phyloP scores from a whole-genome alignment of 2,888 invertebrate genomes.

The Aphodius granarius region DNA sequence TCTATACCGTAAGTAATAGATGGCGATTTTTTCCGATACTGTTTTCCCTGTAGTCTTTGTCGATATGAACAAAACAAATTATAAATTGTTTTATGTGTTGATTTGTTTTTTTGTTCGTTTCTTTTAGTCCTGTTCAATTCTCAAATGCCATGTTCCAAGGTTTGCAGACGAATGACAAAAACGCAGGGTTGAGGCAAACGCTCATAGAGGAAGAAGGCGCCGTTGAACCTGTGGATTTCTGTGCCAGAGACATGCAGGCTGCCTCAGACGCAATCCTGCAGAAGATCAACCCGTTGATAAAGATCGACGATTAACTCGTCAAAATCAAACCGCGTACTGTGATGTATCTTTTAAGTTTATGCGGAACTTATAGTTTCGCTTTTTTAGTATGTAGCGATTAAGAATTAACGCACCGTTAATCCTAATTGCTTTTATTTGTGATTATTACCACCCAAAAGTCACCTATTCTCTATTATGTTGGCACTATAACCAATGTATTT shows the following conservation, averaged over 20 bases:
- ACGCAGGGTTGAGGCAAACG: not conserved
- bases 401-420: not conserved
- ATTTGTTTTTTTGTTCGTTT: not conserved
- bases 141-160: conserved; percentile 46
- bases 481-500: not conserved
- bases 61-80: too few species aligned
- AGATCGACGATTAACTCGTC: conserved; percentile 23
- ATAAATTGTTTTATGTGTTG: too few species aligned
- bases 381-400: not conserved
- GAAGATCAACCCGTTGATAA: conserved; percentile 35
- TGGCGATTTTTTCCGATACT: not conserved
- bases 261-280: conserved; percentile 33
- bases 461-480: not conserved
- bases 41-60: too few species aligned
- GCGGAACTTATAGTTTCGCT: not conserved
- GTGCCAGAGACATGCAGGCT: conserved; percentile 32
- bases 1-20: conserved; percentile 31
- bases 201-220: conserved; percentile 50
- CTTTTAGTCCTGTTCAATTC: conserved; percentile 40
- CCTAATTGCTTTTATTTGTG: not conserved
- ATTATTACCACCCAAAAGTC: not conserved
- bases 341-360: not conserved
- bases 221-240: conserved; percentile 42
- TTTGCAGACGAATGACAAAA: conserved; percentile 33
- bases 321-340: not conserved